Percentiles rank a stretch among this genome's conserved stretches.
phyloP scores from a whole-genome alignment of 2,888 invertebrate species.

The Fragum fragum region DNA sequence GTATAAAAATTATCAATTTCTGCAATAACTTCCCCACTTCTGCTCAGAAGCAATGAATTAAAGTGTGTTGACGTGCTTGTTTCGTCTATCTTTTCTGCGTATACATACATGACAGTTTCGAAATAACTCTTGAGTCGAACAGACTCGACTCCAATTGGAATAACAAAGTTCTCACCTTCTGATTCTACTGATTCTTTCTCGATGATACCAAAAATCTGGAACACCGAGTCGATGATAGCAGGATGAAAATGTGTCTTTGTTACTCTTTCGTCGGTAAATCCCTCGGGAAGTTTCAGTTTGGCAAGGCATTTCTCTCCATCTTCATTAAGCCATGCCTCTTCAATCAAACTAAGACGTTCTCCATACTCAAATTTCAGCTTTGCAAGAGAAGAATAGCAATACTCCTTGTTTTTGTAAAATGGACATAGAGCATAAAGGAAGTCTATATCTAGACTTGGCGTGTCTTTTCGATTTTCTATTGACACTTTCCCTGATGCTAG shows the following conservation, averaged over 20 bases:
- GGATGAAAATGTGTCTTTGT: conserved; percentile 9
- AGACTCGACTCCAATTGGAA: conserved; percentile 63
- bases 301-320: background rate
- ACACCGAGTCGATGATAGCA: conserved; percentile 9
- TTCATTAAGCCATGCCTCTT: conserved; percentile 7
- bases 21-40: conserved; percentile 11
- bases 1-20: conserved; percentile 17
- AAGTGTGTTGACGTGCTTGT: conserved; percentile 44
- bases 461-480: background rate
- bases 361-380: conserved; percentile 13
- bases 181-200: background rate
- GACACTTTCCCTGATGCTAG: conserved; percentile 10
- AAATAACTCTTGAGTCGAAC: conserved; percentile 53
- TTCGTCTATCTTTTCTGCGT: conserved; percentile 60
- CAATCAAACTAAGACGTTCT: conserved; percentile 4
- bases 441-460: background rate
- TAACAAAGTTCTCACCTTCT: conserved; percentile 34
- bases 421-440: background rate
- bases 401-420: background rate
- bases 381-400: background rate
- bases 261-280: background rate
- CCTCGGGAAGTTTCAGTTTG: background rate
- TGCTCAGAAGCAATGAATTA: conserved; percentile 10
- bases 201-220: conserved; percentile 9
- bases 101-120: conserved; percentile 66